Evolutionary conservation across 1,140 invertebrate species (phyloP), one percentile per base, ranked within the genome.

Genomic region (Drosophila kohkoa): DNA sequence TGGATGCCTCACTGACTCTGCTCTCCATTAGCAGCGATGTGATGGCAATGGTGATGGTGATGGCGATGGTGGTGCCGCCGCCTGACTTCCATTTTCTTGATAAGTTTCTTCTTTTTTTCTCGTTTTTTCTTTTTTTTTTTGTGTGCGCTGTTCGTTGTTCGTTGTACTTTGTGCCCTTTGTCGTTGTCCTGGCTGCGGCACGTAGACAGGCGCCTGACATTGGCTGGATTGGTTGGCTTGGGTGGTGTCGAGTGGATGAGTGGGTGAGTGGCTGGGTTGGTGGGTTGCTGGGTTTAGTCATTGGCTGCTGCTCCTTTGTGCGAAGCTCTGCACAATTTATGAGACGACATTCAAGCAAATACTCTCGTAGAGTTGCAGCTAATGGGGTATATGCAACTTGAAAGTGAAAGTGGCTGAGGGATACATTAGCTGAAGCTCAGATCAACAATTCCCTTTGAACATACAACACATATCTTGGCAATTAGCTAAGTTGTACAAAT

Each of bases 71-170:
- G 60, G 28, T 62, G 38, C 41, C 60, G 55, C 15, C 13, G 16
- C 60, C 64, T 73, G 81, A 73, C 82, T 86, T 87, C 82, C 83
- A 87, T 88, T 87, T 87, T 88, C 82, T 88, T 87, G 79, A 86
- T 87, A 87, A 87, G 76, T 87, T 88, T 80, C 35, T 41, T 25
- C 35, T 41, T 41, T 57, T 69, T 64, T 75, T 52, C 58, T 51
- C 20, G 20, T 25, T 25, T 25, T 25, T 25, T 3, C 3, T 25
- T 48, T 25, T 48, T 63, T n/a, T 51, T 48, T 63, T n/a, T 51
- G 54, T 70, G 57, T 48, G 15, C 43, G n/a, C 15, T 49, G 20
- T 10, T 49, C 55, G 30, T 32, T 58, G 65, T 54, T 20, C 16
- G 15, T 30, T 54, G 25, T 54, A 30, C n/a, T 79, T 65, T 80